Conservation (phyloP, 2,797 vertebrate genomes). For the Schizopygopsis pylzovi region DNA sequence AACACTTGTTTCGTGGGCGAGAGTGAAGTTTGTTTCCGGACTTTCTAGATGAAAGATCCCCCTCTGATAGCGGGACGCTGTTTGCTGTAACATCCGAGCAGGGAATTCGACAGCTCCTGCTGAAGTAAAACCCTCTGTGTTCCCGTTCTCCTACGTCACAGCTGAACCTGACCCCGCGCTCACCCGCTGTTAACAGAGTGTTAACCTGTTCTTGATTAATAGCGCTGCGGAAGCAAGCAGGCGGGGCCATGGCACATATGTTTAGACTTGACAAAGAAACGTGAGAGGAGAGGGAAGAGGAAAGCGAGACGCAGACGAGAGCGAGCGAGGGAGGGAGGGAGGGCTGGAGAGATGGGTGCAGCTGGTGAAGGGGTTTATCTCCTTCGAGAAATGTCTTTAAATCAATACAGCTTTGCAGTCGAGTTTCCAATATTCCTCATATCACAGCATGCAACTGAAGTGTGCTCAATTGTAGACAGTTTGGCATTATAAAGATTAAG, state of each 20-base stretch:
- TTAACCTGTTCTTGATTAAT: constrained; percentile 64
- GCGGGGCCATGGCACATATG: constrained; percentile 35
- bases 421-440: constrained; percentile 11
- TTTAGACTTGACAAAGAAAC: constrained; percentile 45
- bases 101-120: constrained; percentile 83
- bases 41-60: constrained; percentile 63
- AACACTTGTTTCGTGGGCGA: constrained; percentile 49
- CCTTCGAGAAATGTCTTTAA: constrained; percentile 71
- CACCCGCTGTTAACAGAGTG: constrained; percentile 56
- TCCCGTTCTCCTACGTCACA: constrained; percentile 51
- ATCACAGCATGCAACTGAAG: not conserved
- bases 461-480: not conserved
- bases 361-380: constrained; percentile 88
- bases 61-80: constrained; percentile 76
- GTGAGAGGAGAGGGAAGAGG: constrained; percentile 29
- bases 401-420: constrained; percentile 34
- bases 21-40: constrained; percentile 29
- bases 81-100: constrained; percentile 88
- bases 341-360: constrained; percentile 85
- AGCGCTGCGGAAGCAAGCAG: constrained; percentile 41
- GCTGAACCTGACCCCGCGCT: constrained; percentile 58
- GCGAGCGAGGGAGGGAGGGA: constrained; percentile 47
- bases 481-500: not conserved
- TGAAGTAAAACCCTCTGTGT: constrained; percentile 68
- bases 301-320: constrained; percentile 38